Evolutionary conservation across 2,113 vertebrate genomes (phyloP).

Genomic region (Cinclus cinclus): DNA sequence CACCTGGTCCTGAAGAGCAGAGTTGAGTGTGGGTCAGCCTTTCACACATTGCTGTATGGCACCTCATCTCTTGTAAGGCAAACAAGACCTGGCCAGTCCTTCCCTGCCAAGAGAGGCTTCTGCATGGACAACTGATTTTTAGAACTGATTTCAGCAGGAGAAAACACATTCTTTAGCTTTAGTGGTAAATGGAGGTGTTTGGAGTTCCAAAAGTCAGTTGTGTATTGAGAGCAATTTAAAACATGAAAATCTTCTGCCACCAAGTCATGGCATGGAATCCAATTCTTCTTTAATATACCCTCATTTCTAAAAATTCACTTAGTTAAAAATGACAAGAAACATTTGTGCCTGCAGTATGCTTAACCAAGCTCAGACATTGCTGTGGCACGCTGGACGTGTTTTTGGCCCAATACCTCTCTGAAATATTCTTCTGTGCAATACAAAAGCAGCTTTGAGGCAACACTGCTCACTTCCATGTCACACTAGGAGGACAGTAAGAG

Average conservation of each 20-base stretch:
- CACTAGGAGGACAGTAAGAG: fast-evolving
- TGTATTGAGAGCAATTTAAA: background rate
- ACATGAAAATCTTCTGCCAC: background rate
- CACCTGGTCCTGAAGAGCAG: background rate
- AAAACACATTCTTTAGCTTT: background rate
- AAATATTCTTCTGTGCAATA: background rate
- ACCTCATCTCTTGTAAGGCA: background rate
- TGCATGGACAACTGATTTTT: background rate
- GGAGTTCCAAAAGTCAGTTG: background rate
- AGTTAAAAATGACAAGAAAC: background rate
- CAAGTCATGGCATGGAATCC: fast-evolving
- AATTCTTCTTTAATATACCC: background rate
- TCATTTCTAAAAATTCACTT: background rate
- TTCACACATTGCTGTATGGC: fast-evolving
- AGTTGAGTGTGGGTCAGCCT: fast-evolving
- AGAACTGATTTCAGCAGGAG: background rate
- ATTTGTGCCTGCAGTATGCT: background rate
- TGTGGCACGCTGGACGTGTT: fast-evolving
- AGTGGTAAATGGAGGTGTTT: background rate
- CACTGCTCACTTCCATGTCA: background rate
- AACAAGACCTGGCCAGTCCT: background rate
- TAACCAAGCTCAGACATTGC: background rate
- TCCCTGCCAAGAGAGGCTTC: background rate
- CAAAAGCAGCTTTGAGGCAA: background rate
- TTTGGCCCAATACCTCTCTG: background rate